Conservation (phyloP, 2,888 invertebrate genomes). For the Ophioninae sp. region DNA sequence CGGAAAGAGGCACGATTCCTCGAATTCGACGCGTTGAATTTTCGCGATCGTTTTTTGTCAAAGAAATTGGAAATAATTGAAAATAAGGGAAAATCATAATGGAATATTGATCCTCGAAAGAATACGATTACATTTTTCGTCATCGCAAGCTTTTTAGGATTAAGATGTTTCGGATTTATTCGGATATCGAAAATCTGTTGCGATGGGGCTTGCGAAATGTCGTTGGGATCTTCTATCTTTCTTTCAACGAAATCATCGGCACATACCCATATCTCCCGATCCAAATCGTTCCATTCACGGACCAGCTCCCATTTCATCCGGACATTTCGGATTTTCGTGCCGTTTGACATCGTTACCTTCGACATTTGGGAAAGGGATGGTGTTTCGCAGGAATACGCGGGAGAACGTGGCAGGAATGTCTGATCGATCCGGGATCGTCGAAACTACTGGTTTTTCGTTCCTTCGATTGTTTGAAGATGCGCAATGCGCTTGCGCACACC, state of each 20-base stretch:
- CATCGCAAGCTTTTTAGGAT: conserved; percentile 8
- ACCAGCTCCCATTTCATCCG: conserved; percentile 70
- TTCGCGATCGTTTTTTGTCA: conserved; percentile 7
- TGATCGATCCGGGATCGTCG: conserved; percentile 14
- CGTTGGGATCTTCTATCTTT: conserved; percentile 11
- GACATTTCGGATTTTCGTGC: conserved; percentile 65
- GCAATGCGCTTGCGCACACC: background rate
- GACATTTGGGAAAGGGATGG: conserved; percentile 21
- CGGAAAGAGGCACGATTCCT: background rate
- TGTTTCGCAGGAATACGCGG: background rate
- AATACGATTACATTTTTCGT: conserved; percentile 17
- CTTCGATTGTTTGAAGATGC: background rate
- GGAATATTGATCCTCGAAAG: conserved; percentile 1
- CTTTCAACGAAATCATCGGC: conserved; percentile 29
- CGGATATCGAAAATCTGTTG: conserved; percentile 23
- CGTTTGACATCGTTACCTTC: conserved; percentile 40
- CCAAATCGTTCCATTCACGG: conserved; percentile 73
- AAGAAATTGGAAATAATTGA: background rate
- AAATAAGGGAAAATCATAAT: background rate
- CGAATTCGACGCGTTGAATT: background rate
- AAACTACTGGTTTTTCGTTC: conserved; percentile 40
- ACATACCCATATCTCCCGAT: conserved; percentile 77
- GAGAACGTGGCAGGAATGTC: conserved; percentile 7
- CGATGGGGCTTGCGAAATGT: background rate
- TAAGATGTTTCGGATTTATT: conserved; percentile 21